A percentile compares a stretch with the other conserved stretches of the same genome.
phyloP scores from a whole-genome alignment of 2,888 invertebrate genomes.

The Tenodera sinensis region DNA sequence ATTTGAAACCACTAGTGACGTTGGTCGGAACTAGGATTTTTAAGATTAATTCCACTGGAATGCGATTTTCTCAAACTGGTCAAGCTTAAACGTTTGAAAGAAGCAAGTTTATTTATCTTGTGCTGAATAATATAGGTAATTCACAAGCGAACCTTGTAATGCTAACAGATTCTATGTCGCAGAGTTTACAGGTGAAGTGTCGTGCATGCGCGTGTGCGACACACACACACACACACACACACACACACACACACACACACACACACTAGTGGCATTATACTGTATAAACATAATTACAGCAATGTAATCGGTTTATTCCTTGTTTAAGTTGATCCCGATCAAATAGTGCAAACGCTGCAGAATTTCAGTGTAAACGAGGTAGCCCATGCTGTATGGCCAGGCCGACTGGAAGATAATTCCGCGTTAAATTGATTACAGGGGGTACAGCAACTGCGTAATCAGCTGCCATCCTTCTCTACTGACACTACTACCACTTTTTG shows the following conservation, averaged over 20 bases:
- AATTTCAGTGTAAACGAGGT: not conserved
- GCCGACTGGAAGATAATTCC: not conserved
- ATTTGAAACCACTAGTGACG: no score
- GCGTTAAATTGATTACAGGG: conserved; percentile 5
- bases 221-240: no score
- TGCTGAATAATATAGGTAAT: no score
- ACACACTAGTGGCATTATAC: not conserved
- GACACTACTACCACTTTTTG: no score
- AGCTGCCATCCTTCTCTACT: not conserved
- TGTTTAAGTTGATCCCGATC: conserved; percentile 1
- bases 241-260: no score
- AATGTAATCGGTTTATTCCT: not conserved
- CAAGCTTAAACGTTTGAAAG: no score
- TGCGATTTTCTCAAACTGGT: no score
- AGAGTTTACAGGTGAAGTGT: not conserved
- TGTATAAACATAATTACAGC: conserved; percentile 8
- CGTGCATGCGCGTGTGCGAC: not conserved
- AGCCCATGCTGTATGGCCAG: not conserved
- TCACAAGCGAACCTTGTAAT: no score
- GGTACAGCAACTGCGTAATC: not conserved
- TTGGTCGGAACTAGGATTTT: no score
- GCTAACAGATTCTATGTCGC: no score
- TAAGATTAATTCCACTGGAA: no score
- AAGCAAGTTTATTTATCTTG: no score
- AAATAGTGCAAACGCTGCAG: not conserved